A percentile compares a stretch with the other conserved stretches of the same genome.
Evolutionary conservation across 2,888 invertebrate genomes (phyloP).

Genomic region (Lithophane socia): DNA sequence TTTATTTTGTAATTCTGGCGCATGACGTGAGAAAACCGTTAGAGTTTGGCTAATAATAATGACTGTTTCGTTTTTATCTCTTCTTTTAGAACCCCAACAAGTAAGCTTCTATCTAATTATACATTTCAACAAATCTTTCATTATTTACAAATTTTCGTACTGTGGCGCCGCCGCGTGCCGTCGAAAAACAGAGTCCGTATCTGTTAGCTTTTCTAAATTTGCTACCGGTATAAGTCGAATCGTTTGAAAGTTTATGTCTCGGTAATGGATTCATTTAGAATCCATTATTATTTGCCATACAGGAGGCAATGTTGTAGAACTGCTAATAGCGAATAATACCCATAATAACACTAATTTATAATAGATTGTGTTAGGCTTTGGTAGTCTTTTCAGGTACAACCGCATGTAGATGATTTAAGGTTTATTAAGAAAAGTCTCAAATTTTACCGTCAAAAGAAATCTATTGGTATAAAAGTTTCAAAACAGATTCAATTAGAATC

Average conservation of each 20-base stretch:
- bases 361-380: conserved; percentile 16
- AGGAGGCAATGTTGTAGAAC: conserved; percentile 18
- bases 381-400: conserved; percentile 2
- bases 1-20: background rate
- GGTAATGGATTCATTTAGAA: conserved; percentile 47
- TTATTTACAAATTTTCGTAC: conserved; percentile 63
- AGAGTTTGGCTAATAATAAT: background rate
- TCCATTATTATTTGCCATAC: conserved; percentile 45
- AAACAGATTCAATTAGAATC: conserved; percentile 9
- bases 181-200: conserved; percentile 51
- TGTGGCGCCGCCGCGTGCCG: conserved; percentile 63
- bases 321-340: conserved; percentile 31
- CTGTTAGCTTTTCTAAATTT: conserved; percentile 54
- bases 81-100: conserved; percentile 1
- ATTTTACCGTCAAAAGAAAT: background rate
- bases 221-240: conserved; percentile 52
- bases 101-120: conserved; percentile 7
- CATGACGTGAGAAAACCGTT: too few species aligned
- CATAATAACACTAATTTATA: conserved; percentile 8
- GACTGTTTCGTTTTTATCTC: background rate
- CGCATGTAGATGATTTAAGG: background rate
- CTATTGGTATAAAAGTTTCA: background rate
- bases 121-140: conserved; percentile 38
- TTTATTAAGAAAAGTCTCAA: conserved; percentile 10
- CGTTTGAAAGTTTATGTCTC: conserved; percentile 53